Conservation (phyloP, 2,797 vertebrate genomes). For the Mormyrops attenuatus region DNA sequence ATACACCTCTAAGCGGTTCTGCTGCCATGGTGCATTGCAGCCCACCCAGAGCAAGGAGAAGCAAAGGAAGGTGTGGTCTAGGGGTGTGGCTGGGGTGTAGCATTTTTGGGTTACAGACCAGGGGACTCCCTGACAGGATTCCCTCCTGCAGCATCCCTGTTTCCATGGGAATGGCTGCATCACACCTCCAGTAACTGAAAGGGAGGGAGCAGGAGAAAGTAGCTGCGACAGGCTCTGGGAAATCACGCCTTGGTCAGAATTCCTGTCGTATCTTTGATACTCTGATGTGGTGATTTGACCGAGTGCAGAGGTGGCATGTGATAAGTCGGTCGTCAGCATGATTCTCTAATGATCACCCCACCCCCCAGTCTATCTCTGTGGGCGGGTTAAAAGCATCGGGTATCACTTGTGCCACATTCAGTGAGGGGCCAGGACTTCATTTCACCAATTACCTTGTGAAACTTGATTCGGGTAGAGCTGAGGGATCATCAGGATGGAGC, state of each 20-base stretch:
- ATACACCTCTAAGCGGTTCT: background rate
- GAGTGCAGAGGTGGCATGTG: background rate
- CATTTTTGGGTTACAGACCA: background rate
- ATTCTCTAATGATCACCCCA: background rate
- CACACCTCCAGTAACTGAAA: background rate
- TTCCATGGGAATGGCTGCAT: conserved; percentile 18
- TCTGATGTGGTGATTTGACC: background rate
- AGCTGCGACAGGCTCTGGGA: background rate
- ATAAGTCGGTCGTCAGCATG: background rate
- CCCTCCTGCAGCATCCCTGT: background rate
- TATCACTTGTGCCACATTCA: background rate
- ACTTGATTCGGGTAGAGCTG: background rate
- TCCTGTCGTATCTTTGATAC: background rate
- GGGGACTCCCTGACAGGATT: background rate
- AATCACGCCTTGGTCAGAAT: background rate
- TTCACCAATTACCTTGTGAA: background rate
- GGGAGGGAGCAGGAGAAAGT: background rate
- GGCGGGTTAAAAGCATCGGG: background rate
- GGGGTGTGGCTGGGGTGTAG: background rate
- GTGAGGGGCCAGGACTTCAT: background rate
- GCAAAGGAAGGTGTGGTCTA: background rate
- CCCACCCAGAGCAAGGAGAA: background rate
- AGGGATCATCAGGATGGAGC: background rate
- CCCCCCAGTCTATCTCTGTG: background rate
- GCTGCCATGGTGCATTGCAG: background rate